Conservation (phyloP, 2,888 invertebrate genomes). For the Bombylius major region DNA sequence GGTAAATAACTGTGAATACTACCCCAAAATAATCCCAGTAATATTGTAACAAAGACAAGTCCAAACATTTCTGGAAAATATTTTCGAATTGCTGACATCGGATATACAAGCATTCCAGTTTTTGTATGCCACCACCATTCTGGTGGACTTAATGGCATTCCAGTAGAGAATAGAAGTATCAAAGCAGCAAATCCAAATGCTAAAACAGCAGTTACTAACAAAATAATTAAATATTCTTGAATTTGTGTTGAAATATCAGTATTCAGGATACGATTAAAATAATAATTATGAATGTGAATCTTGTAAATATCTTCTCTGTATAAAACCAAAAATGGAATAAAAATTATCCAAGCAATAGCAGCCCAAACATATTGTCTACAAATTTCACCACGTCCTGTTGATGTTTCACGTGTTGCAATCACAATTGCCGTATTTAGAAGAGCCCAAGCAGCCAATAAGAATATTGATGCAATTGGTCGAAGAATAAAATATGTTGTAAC, state of each 20-base stretch:
- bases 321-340: constrained; percentile 36
- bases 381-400: constrained; percentile 64
- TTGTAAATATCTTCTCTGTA: neutral
- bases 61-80: constrained; percentile 63
- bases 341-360: constrained; percentile 56
- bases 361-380: constrained; percentile 67
- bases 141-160: constrained; percentile 67
- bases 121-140: constrained; percentile 84
- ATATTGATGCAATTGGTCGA: constrained; percentile 60
- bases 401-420: constrained; percentile 71
- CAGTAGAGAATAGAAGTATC: constrained; percentile 39
- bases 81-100: constrained; percentile 65
- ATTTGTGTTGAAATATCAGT: neutral
- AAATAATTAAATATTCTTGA: neutral
- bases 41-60: constrained; percentile 53
- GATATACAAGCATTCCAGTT: constrained; percentile 60
- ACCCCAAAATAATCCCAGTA: constrained; percentile 68
- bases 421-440: constrained; percentile 62
- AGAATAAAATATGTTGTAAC: constrained; percentile 59
- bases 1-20: constrained; percentile 65
- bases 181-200: constrained; percentile 38
- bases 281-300: neutral
- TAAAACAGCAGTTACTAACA: constrained; percentile 22
- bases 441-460: constrained; percentile 58
- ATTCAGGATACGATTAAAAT: no score